Evolutionary conservation across 2,888 invertebrate species (phyloP).

Genomic region (Elmis aenea): DNA sequence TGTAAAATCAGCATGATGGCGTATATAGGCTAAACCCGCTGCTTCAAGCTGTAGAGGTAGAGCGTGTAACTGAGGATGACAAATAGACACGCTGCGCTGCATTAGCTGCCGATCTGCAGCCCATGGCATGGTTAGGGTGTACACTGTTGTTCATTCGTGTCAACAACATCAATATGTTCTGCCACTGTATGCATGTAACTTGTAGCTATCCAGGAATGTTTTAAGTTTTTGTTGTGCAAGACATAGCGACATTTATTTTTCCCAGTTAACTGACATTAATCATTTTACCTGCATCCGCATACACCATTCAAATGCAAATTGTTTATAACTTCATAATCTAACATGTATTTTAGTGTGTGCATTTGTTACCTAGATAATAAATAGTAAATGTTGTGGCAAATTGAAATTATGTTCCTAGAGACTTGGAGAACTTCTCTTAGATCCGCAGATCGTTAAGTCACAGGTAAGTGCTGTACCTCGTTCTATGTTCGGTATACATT

Average conservation of each 20-base stretch:
- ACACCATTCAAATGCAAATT: neutral
- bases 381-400: slow-evolving; percentile 14
- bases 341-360: slow-evolving; percentile 17
- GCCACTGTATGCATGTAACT: slow-evolving; percentile 31
- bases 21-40: slow-evolving; percentile 26
- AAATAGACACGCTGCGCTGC: slow-evolving; percentile 27
- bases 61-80: slow-evolving; percentile 22
- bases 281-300: slow-evolving; percentile 3
- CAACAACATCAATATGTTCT: slow-evolving; percentile 33
- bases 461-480: slow-evolving; percentile 15
- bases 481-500: slow-evolving; percentile 13
- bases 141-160: slow-evolving; percentile 27
- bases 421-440: no score
- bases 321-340: slow-evolving; percentile 3
- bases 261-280: no score
- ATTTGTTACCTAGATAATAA: slow-evolving; percentile 17
- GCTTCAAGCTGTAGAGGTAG: slow-evolving; percentile 28
- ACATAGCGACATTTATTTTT: slow-evolving; percentile 1
- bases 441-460: slow-evolving; percentile 9
- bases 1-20: slow-evolving; percentile 30
- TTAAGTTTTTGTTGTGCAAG: slow-evolving; percentile 1
- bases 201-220: slow-evolving; percentile 12
- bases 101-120: slow-evolving; percentile 28
- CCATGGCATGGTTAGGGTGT: slow-evolving; percentile 27
- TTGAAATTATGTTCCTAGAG: no score